These are phyloP conservation scores for Alectura lathami DNA, from an alignment of 2,113 vertebrate genomes.

Conservation along the genomic window DNA sequence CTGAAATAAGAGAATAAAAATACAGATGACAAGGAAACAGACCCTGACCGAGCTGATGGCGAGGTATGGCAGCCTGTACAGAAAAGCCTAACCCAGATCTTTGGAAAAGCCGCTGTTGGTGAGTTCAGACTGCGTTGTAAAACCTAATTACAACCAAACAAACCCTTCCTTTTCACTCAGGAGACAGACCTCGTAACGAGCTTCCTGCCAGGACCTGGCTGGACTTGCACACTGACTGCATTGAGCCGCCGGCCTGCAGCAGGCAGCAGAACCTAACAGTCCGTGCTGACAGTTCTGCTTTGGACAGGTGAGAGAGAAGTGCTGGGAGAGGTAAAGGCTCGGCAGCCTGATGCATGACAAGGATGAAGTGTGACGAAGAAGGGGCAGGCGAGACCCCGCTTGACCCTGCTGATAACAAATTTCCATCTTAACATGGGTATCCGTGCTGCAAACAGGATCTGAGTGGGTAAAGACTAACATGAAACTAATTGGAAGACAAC, in stretches of 20 bases:
- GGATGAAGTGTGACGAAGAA: not conserved
- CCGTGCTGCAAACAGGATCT: not conserved
- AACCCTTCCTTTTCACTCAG: not conserved
- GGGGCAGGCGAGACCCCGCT: not conserved
- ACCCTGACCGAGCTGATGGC: not conserved
- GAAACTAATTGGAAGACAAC: not conserved
- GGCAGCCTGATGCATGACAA: not conserved
- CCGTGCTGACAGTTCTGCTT: not conserved
- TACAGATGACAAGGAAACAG: not conserved
- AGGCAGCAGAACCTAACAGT: rapidly evolving
- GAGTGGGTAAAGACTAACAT: not conserved
- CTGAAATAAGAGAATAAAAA: not conserved
- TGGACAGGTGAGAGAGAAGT: not conserved
- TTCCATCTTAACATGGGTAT: not conserved
- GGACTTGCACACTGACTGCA: not conserved
- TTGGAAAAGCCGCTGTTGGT: not conserved
- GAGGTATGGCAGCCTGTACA: not conserved
- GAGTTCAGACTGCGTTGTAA: not conserved
- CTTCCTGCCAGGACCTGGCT: not conserved
- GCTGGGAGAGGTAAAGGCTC: not conserved
- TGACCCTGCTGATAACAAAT: not conserved
- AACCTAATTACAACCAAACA: not conserved
- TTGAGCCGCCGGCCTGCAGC: not conserved
- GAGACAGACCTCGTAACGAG: not conserved
- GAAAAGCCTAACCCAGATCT: not conserved